These are phyloP conservation scores for Acromyrmex heyeri DNA, from an alignment of 1,140 invertebrate genomes.

Conservation along the genomic window DNA sequence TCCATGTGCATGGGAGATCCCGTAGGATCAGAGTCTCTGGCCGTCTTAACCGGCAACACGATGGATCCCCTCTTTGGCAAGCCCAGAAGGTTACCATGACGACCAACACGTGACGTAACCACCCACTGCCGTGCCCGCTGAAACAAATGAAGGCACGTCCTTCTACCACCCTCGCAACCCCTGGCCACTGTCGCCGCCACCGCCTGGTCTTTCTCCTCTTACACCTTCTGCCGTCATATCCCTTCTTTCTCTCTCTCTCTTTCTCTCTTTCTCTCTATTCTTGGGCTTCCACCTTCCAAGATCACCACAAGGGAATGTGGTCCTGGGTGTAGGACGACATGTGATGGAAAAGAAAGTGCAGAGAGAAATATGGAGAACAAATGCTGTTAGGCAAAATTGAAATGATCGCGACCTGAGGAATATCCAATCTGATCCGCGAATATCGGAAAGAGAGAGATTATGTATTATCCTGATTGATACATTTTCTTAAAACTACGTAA, in stretches of 20 bases:
- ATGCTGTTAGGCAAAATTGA: slow-evolving; percentile 75
- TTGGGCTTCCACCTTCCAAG: slow-evolving; percentile 75
- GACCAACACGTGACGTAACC: slow-evolving; percentile 86
- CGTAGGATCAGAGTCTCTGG: slow-evolving; percentile 72
- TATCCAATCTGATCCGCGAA: background rate
- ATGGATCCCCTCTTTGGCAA: slow-evolving; percentile 84
- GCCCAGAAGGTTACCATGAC: slow-evolving; percentile 85
- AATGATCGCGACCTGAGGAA: slow-evolving; percentile 49
- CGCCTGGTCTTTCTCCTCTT: slow-evolving; percentile 59
- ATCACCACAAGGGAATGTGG: slow-evolving; percentile 79
- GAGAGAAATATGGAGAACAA: slow-evolving; percentile 55
- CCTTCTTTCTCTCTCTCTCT: slow-evolving; percentile 62
- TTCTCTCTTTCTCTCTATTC: slow-evolving; percentile 44
- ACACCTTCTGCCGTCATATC: slow-evolving; percentile 64
- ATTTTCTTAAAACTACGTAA: background rate
- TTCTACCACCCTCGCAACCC: slow-evolving; percentile 73
- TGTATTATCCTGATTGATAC: background rate
- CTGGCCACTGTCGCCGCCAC: slow-evolving; percentile 48
- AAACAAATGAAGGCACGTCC: slow-evolving; percentile 87
- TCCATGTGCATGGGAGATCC: slow-evolving; percentile 67
- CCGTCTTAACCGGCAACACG: slow-evolving; percentile 84
- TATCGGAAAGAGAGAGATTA: background rate
- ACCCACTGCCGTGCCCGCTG: slow-evolving; percentile 83
- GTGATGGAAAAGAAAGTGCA: slow-evolving; percentile 33
- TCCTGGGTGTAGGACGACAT: slow-evolving; percentile 71